Evolutionary conservation across 2,113 vertebrate species (phyloP).

Genomic region (Melanocharis versteri): DNA sequence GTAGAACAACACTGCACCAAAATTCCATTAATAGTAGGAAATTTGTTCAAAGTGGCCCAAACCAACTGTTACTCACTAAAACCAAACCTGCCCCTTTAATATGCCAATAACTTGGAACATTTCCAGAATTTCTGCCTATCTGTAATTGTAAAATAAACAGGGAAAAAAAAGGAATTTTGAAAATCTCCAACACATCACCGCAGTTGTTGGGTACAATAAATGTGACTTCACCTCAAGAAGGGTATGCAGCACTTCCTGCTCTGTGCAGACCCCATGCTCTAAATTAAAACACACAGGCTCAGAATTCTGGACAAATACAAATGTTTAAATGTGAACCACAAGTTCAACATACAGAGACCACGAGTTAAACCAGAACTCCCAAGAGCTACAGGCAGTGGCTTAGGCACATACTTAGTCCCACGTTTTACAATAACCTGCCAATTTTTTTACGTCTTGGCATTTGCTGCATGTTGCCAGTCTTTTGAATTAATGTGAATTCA

Average conservation of each 20-base stretch:
- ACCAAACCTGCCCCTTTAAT: background rate
- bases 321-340: background rate
- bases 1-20: background rate
- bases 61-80: background rate
- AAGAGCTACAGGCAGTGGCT: background rate
- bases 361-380: background rate
- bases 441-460: background rate
- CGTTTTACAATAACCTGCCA: background rate
- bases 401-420: background rate
- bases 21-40: background rate
- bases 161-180: background rate
- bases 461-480: background rate
- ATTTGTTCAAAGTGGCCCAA: background rate
- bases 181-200: background rate
- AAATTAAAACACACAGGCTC: background rate
- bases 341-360: background rate
- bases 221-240: background rate
- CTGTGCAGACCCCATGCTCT: background rate
- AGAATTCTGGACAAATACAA: background rate
- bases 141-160: background rate
- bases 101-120: rapidly evolving
- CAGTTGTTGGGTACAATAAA: background rate
- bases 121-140: background rate
- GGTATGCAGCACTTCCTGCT: background rate
- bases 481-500: background rate